A percentile compares a stretch with the other conserved stretches of the same genome.
phyloP scores from a whole-genome alignment of 2,113 vertebrate genomes.

The Cygnus atratus region DNA sequence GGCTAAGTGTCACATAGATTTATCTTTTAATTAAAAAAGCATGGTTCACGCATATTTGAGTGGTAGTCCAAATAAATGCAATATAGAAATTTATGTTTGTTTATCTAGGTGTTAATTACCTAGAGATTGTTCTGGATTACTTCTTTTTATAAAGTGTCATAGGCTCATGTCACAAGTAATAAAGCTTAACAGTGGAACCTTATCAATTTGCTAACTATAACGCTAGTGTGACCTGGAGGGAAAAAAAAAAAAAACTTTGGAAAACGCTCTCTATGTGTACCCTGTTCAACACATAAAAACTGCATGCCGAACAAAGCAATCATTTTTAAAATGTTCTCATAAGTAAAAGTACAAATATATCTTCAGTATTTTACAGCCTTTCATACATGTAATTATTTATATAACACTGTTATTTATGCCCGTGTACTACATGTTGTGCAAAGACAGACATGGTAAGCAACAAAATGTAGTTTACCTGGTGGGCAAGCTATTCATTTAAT shows the following conservation, averaged over 20 bases:
- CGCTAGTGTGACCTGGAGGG: slow-evolving; percentile 70
- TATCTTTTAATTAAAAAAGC: slow-evolving; percentile 99
- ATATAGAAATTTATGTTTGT: slow-evolving; percentile 99
- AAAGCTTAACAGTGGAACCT: slow-evolving; percentile 90
- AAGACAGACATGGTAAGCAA: slow-evolving; percentile 43
- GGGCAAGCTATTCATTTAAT: slow-evolving; percentile 4
- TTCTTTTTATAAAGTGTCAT: slow-evolving; percentile 92
- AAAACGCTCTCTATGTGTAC: slow-evolving; percentile 51
- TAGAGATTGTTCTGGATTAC: slow-evolving; percentile 98
- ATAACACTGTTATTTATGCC: slow-evolving; percentile 74
- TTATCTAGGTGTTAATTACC: slow-evolving; percentile 99
- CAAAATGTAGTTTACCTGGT: slow-evolving; percentile 69
- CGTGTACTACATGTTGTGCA: slow-evolving; percentile 43
- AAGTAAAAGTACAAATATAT: slow-evolving; percentile 77
- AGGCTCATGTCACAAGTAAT: slow-evolving; percentile 90
- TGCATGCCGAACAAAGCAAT: slow-evolving; percentile 68
- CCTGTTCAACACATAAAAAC: slow-evolving; percentile 56
- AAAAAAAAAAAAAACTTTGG: slow-evolving; percentile 62
- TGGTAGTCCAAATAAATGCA: slow-evolving; percentile 99
- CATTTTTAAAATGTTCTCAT: slow-evolving; percentile 71
- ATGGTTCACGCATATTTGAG: slow-evolving; percentile 99
- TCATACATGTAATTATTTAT: slow-evolving; percentile 78
- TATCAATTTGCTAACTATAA: slow-evolving; percentile 83
- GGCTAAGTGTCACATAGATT: slow-evolving; percentile 99
- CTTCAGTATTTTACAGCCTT: slow-evolving; percentile 75